A percentile compares a stretch with the other conserved stretches of the same genome.
Evolutionary conservation across 2,888 invertebrate species (phyloP).

Genomic region (Cantharis nigra): DNA sequence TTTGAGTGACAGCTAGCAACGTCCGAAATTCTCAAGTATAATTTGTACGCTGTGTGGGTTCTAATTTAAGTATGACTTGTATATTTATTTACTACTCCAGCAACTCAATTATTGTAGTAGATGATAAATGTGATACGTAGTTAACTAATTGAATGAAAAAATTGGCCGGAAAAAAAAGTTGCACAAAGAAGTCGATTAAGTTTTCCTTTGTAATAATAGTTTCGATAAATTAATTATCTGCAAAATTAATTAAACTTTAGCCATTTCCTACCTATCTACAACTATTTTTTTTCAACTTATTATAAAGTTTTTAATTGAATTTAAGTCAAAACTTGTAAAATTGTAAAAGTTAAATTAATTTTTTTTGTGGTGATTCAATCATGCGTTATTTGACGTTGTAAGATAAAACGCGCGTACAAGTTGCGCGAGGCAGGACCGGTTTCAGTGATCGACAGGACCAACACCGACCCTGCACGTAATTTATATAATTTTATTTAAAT

Average conservation of each 20-base stretch:
- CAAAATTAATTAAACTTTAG: neutral
- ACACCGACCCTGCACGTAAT: neutral
- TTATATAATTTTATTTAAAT: neutral
- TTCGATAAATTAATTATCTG: neutral
- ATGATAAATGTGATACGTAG: neutral
- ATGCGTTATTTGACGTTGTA: neutral
- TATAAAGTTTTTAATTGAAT: neutral
- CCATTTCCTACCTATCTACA: neutral
- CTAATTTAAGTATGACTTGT: slow-evolving; percentile 3
- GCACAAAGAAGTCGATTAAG: neutral
- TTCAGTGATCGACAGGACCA: neutral
- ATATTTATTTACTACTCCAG: neutral
- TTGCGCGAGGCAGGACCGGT: neutral
- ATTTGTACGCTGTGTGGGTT: slow-evolving; percentile 1
- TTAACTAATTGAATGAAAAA: neutral
- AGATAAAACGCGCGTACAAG: neutral
- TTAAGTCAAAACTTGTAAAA: neutral
- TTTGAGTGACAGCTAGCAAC: neutral
- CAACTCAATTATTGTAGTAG: neutral
- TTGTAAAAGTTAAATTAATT: neutral
- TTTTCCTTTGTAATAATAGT: neutral
- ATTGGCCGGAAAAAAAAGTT: neutral
- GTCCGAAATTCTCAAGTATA: neutral
- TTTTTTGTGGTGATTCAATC: neutral
- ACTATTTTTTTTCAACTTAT: neutral